These are phyloP conservation scores for Leucophenga varia DNA, from an alignment of 1,140 invertebrate species.

Conservation along the genomic window DNA sequence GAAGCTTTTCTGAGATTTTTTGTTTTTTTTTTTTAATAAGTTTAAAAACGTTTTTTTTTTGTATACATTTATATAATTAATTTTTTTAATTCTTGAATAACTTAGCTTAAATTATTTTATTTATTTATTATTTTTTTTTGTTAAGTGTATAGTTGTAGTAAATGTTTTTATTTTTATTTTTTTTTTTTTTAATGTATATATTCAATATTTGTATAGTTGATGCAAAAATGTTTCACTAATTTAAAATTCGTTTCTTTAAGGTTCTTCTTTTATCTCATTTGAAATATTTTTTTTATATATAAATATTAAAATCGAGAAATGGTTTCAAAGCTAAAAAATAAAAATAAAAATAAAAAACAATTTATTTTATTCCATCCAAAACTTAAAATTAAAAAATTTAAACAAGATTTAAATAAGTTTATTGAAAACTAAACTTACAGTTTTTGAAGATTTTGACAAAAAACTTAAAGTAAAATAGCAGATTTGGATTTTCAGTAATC, in stretches of 20 bases:
- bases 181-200: not conserved
- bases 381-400: not conserved
- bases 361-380: not conserved
- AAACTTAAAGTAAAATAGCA: too few species aligned
- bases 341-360: slow-evolving; percentile 2
- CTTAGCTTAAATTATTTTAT: slow-evolving; percentile 19
- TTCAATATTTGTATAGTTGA: slow-evolving; percentile 35
- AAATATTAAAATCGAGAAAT: not conserved
- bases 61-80: slow-evolving; percentile 21
- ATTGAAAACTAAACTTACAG: too few species aligned
- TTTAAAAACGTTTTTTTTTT: slow-evolving; percentile 8
- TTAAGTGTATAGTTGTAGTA: slow-evolving; percentile 13
- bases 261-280: slow-evolving; percentile 17
- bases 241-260: slow-evolving; percentile 55
- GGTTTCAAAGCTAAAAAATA: not conserved
- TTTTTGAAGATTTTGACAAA: too few species aligned
- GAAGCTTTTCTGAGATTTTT: slow-evolving; percentile 25
- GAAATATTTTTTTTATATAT: slow-evolving; percentile 11
- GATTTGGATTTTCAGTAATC: too few species aligned
- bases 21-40: slow-evolving; percentile 16
- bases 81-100: slow-evolving; percentile 18
- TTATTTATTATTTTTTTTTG: too few species aligned
- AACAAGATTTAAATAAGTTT: too few species aligned
- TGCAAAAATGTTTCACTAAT: slow-evolving; percentile 51
- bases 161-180: slow-evolving; percentile 21